Evolutionary conservation across 1,140 invertebrate species (phyloP).

Genomic region (Limonius californicus): DNA sequence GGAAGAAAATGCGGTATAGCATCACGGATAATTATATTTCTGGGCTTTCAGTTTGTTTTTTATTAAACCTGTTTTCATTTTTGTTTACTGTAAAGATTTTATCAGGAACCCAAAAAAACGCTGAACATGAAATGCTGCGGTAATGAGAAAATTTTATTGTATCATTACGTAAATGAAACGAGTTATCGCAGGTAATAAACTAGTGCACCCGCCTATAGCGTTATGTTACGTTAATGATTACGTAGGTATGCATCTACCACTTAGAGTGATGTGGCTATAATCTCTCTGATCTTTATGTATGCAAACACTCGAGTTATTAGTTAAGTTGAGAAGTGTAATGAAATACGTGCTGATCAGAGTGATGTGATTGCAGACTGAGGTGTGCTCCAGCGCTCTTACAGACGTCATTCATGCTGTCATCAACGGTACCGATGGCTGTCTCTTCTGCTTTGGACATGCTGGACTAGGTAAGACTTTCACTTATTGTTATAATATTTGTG

Average conservation of each 20-base stretch:
- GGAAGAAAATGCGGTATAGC: no score
- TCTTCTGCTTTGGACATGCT: conserved; percentile 89
- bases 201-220: background rate
- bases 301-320: conserved; percentile 22
- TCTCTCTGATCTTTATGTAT: conserved; percentile 15
- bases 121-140: background rate
- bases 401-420: conserved; percentile 93
- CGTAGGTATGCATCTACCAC: background rate
- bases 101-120: background rate
- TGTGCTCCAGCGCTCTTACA: conserved; percentile 83
- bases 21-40: no score
- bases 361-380: conserved; percentile 72
- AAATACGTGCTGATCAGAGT: conserved; percentile 14
- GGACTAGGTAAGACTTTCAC: conserved; percentile 70
- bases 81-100: no score
- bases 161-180: conserved; percentile 7
- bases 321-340: conserved; percentile 24
- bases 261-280: background rate
- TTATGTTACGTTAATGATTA: background rate
- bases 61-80: no score
- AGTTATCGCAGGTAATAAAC: conserved; percentile 5
- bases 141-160: conserved; percentile 9
- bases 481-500: no score
- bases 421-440: conserved; percentile 88
- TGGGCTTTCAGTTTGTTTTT: no score